Conservation (phyloP, 2,888 invertebrate genomes). For the Capitulum mitella region DNA sequence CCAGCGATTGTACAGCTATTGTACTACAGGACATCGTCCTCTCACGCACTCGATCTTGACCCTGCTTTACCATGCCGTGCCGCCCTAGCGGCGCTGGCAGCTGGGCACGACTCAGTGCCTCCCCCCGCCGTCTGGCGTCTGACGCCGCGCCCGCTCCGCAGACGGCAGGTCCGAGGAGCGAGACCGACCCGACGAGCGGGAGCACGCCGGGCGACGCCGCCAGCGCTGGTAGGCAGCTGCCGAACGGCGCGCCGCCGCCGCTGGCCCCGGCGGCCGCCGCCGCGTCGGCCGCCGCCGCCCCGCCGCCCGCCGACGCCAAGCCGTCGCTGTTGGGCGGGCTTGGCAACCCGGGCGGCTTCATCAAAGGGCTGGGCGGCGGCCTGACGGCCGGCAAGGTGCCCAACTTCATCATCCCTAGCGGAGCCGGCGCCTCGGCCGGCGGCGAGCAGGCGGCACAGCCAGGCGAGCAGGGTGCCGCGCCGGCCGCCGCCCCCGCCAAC, state of each 20-base stretch:
- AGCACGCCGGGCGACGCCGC: background rate
- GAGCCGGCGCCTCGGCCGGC: slow-evolving; percentile 33
- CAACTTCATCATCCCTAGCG: slow-evolving; percentile 36
- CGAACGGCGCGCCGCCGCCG: background rate
- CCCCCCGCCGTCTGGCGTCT: no score
- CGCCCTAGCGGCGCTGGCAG: no score
- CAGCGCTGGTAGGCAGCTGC: slow-evolving; percentile 19
- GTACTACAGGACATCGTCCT: no score
- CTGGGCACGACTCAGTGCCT: no score
- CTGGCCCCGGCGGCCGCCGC: background rate
- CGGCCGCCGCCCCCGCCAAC: slow-evolving; percentile 39
- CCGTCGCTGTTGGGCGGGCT: slow-evolving; percentile 8
- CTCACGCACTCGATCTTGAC: no score
- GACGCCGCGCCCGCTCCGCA: background rate
- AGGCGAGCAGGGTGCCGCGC: slow-evolving; percentile 40
- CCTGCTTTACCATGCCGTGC: no score
- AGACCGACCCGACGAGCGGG: slow-evolving; percentile 6
- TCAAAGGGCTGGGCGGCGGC: slow-evolving; percentile 18
- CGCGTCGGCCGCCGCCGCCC: background rate
- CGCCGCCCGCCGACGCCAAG: background rate
- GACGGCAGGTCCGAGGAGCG: background rate
- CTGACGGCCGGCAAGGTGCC: background rate
- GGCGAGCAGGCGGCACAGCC: background rate
- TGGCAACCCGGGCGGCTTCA: slow-evolving; percentile 13
- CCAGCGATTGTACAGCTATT: no score